Base-by-base conservation (phyloP, 2,888 invertebrate genomes). In the Terebella lapidaria region DNA sequence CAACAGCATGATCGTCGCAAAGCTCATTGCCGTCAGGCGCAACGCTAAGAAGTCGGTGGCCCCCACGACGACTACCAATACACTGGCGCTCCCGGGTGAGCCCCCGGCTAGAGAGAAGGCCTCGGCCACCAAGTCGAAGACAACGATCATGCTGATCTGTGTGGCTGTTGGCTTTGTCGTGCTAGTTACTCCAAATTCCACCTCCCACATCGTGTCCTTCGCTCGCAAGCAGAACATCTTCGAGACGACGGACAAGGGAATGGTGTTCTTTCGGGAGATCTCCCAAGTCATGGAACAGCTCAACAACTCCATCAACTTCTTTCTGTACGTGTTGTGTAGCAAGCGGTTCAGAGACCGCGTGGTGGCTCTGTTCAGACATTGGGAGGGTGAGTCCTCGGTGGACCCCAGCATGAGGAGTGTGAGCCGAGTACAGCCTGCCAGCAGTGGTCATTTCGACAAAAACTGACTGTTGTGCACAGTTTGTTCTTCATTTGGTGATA, bases 281-380 rank as follows among this genome's bases (percentile, higher is more conserved):
- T 63, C 71, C 5, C 70, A 71, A 57, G 61, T 71, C 18, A 55
- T 72, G 52, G 72, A 73, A 30, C 71, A 70, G 55, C 59, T 71
- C 26, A 73, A 72, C 51, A 71, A 72, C 59, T 66, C 72, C 29
- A 64, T 71, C 57, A 73, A 73, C 60, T 73, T 73, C 60, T 67
- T 70, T 58, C 59, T 72, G 42, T 73, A 72, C 54, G 66, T 71
- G 2, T 56, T 71, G n/a, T 67, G 69, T 51, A 69, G 71, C 22
- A 51, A 56, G n/a, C 54, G 62, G 25, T 73, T 72, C 54, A 60
- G 71, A 15, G 53, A 52, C 10, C 51, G 64, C 1, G 62, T 67
- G 3, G 22, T 60, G 15, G 56, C 61, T 22, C 25, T 67, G 2
- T 56, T 64, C n/a, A n/a, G n/a, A n/a, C n/a, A n/a, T n/a, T n/a